Base-by-base conservation (phyloP, 1,140 invertebrate species). In the Cyclargus thomasi region DNA sequence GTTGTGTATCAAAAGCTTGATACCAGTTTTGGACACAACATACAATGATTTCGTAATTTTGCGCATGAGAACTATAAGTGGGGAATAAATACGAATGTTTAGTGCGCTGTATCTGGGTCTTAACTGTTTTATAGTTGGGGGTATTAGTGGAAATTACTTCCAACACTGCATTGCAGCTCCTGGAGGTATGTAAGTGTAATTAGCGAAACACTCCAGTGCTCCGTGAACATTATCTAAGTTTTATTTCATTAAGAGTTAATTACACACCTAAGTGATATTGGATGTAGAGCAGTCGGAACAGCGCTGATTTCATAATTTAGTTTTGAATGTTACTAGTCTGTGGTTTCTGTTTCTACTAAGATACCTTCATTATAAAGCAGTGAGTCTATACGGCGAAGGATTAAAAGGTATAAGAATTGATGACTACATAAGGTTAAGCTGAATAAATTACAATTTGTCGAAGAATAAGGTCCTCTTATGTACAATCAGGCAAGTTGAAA, bases 91-190 rank as follows among this genome's bases (percentile, higher is more conserved):
- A 39, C 47, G 14, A 22, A 20, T 65, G 53, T 17, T 11, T 23
- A 23, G 14, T 17, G 64, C 55, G 69, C 67, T 70, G 39, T 68
- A 66, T 69, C 67, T 73, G 39, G 67, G 64, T 69, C 67, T 73
- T 73, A 67, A 69, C 71, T 74, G 53, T 66, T 35, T 57, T 73
- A 74, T 72, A 79, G 78, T 82, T 81, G 79, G 81, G 74, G 76
- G 81, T 86, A 85, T 83, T 83, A 81, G 70, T 70, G 76, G 73
- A 80, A 84, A 85, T 84, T 81, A 80, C 80, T 84, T 82, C 65
- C 78, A 81, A 78, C 74, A 76, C 80, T 81, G 85, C 82, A 85
- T 72, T 85, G 83, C 85, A 83, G 77, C 80, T 77, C 78, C 79
- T 77, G 74, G 74, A 76, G 74, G 70, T 71, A 69, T 84, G 75